A percentile compares a stretch with the other conserved stretches of the same genome.
phyloP scores from a whole-genome alignment of 2,888 invertebrate genomes.

The Thysanoteuthis rhombus region DNA sequence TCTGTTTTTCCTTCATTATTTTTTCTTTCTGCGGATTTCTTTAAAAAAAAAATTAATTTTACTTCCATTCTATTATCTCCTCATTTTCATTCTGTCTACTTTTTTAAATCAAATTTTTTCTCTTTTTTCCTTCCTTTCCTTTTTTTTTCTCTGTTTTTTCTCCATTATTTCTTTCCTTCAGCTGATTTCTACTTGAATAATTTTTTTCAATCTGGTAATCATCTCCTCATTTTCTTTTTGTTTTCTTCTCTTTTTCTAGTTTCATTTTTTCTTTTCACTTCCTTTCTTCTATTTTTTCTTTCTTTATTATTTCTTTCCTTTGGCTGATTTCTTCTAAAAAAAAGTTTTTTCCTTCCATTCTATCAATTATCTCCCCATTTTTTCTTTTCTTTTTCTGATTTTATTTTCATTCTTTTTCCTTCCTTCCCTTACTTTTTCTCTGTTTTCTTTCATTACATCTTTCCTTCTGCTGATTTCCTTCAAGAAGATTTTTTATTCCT shows the following conservation, averaged over 20 bases:
- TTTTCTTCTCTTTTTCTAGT: neutral
- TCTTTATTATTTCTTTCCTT: neutral
- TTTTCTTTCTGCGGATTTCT: neutral
- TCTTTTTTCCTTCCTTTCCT: neutral
- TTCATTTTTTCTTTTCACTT: neutral
- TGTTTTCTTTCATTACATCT: neutral
- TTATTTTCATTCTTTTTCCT: no score
- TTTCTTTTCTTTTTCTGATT: neutral
- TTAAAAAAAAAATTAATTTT: no score
- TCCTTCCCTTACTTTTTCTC: neutral
- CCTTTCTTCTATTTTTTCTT: neutral
- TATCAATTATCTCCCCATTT: no score
- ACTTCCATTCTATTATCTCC: neutral
- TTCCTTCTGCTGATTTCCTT: neutral
- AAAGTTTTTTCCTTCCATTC: rapidly evolving
- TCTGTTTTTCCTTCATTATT: neutral
- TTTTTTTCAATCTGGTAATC: neutral
- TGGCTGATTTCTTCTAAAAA: neutral
- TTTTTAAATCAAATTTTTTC: neutral
- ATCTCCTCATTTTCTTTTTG: neutral
- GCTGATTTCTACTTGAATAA: no score
- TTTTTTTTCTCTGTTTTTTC: neutral
- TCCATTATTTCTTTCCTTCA: neutral
- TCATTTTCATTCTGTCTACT: neutral
- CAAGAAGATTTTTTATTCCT: no score